Percentiles rank a stretch among this genome's conserved stretches.
Evolutionary conservation across 1,140 invertebrate species (phyloP).

Genomic region (Leguminivora glycinivorella): DNA sequence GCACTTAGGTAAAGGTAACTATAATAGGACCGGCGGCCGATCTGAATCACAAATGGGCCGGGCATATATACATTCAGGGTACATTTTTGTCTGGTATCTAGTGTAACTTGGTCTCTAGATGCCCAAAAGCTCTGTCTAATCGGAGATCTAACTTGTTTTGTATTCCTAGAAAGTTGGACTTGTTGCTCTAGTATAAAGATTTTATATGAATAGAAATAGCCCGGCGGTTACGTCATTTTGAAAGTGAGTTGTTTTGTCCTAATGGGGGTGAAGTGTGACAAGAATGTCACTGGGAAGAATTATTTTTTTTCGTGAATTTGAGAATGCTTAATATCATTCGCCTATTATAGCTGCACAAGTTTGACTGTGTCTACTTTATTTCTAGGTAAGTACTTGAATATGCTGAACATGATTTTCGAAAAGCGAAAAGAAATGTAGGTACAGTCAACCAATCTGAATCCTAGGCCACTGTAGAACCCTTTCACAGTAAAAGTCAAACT

Average conservation of each 20-base stretch:
- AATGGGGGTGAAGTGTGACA: neutral
- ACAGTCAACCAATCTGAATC: too few species aligned
- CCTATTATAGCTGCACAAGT: too few species aligned
- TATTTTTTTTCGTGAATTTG: neutral
- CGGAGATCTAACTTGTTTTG: neutral
- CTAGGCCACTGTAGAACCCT: too few species aligned
- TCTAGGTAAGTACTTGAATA: too few species aligned
- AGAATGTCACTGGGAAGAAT: neutral
- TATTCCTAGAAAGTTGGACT: neutral
- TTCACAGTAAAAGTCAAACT: too few species aligned
- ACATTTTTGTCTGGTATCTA: neutral
- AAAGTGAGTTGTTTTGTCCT: neutral
- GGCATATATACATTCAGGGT: neutral
- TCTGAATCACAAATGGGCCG: conserved; percentile 20
- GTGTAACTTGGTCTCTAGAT: neutral
- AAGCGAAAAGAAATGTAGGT: too few species aligned
- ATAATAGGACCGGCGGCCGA: conserved; percentile 15
- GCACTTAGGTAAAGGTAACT: conserved; percentile 22
- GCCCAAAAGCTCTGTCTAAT: neutral
- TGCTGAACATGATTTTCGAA: too few species aligned
- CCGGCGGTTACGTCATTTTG: neutral
- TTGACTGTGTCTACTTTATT: too few species aligned
- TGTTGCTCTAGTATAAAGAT: neutral
- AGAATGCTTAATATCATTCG: neutral
- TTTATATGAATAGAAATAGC: neutral